A percentile compares a stretch with the other conserved stretches of the same genome.
Conservation (phyloP, 2,888 invertebrate genomes). For the Eudasyphora cyanicolor region DNA sequence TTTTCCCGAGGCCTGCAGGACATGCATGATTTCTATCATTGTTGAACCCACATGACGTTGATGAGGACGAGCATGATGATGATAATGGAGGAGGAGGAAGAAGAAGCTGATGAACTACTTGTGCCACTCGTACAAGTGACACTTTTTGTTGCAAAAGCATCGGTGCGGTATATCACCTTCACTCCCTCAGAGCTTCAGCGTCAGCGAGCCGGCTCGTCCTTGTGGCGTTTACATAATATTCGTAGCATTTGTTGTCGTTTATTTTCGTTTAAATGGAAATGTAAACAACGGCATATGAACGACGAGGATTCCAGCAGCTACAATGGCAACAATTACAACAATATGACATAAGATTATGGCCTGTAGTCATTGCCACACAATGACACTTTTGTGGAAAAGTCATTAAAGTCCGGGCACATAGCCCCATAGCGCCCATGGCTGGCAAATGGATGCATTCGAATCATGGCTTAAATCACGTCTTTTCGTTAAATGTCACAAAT, state of each 20-base stretch:
- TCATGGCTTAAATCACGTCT: conserved; percentile 9
- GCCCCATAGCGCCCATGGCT: background rate
- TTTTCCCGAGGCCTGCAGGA: conserved; percentile 35
- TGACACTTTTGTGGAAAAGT: conserved; percentile 54
- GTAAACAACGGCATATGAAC: conserved; percentile 37
- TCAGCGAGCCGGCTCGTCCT: background rate
- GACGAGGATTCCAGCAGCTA: background rate
- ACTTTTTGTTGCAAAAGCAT: background rate
- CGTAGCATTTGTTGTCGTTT: conserved; percentile 26
- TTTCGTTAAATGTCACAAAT: background rate
- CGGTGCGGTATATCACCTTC: background rate
- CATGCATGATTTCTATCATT: conserved; percentile 41
- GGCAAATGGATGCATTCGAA: background rate
- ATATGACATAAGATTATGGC: conserved; percentile 52
- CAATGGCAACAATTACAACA: conserved; percentile 30
- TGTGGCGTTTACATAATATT: conserved; percentile 28
- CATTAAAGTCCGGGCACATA: conserved; percentile 33
- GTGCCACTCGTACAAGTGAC: conserved; percentile 20
- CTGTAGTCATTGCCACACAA: conserved; percentile 56
- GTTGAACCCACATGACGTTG: conserved; percentile 31
- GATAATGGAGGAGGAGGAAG: background rate
- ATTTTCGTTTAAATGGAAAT: conserved; percentile 53
- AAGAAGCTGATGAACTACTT: conserved; percentile 27
- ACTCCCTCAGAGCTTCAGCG: background rate
- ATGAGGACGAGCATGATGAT: background rate